Evolutionary conservation across 1,140 invertebrate genomes (phyloP), one percentile per base, ranked within the genome.

Genomic region (Penaeus indicus): DNA sequence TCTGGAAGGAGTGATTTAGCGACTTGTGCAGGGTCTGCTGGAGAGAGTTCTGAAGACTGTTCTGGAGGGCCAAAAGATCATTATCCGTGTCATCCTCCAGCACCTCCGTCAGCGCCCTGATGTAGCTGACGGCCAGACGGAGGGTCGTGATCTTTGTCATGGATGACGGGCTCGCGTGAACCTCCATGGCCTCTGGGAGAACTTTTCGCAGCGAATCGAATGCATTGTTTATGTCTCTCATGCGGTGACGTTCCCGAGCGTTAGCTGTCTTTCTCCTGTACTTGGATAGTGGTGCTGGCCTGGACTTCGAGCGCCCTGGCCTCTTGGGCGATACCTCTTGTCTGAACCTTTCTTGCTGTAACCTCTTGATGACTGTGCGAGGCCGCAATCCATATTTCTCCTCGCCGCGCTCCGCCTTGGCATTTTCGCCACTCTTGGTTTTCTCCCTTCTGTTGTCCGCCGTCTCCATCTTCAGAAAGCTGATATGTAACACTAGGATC

Each of bases 181-280:
- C 47, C 92, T 96, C 95, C n/a, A 92, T 91, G 11, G 83, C n/a
- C 22, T 60, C 64, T 16, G 67, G 83, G 22, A 84, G 42, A 25
- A 25, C 38, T 18, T 77, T 64, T 63, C 75, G 64, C 22, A 84
- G 83, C 62, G 75, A 22, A 54, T 84, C 96, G 93, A 97, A 98
- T 0, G 96, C 97, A 75, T 94, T 94, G 93, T 98, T 98, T 89
- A 98, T 97, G 92, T 97, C 97, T 75, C 95, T 93, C 97, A 98
- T 97, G 62, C 97, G 93, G 80, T 94, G 95, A 27, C 97, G 92
- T 93, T 98, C 97, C 10, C 97, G 93, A 0, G 96, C 96, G 93
- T 98, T 98, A 1, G 97, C 97, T 1, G 96, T 97, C 93, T 96
- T 96, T 89, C 97, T 94, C 25, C 97, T 93, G 93, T 98, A 98